These are phyloP conservation scores for Lottia gigantea DNA, from an alignment of 2,888 invertebrate genomes.

Conservation along the genomic window DNA sequence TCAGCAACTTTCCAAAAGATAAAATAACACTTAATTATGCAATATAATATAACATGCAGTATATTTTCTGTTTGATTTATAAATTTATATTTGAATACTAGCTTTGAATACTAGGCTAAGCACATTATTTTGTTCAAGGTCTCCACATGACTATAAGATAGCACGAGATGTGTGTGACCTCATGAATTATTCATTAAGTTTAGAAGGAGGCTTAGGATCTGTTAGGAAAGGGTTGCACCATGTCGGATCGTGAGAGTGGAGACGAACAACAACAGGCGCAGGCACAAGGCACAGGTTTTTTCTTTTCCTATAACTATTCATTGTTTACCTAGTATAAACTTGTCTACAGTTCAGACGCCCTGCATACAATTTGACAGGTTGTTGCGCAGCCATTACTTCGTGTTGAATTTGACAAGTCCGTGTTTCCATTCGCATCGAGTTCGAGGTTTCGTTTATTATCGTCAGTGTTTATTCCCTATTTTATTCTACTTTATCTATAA, in stretches of 20 bases:
- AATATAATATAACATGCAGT: no score
- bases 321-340: conserved; percentile 21
- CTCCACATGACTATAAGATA: conserved; percentile 19
- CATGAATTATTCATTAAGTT: conserved; percentile 64
- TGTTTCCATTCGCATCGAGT: conserved; percentile 21
- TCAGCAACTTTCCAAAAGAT: no score
- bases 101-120: not conserved
- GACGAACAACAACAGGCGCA: conserved; percentile 67
- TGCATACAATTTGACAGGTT: conserved; percentile 1
- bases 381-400: not conserved
- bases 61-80: not conserved
- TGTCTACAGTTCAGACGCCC: not conserved
- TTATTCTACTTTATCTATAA: no score
- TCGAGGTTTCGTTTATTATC: not conserved
- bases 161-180: conserved; percentile 38
- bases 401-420: conserved; percentile 17
- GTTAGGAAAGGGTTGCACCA: conserved; percentile 63
- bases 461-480: no score
- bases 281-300: conserved; percentile 55
- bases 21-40: no score
- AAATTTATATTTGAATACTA: conserved; percentile 8
- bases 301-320: conserved; percentile 16
- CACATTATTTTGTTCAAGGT: conserved; percentile 14
- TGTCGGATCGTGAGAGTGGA: conserved; percentile 69
- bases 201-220: conserved; percentile 61